Conservation (phyloP, 2,113 vertebrate genomes). For the Eclectus roratus region DNA sequence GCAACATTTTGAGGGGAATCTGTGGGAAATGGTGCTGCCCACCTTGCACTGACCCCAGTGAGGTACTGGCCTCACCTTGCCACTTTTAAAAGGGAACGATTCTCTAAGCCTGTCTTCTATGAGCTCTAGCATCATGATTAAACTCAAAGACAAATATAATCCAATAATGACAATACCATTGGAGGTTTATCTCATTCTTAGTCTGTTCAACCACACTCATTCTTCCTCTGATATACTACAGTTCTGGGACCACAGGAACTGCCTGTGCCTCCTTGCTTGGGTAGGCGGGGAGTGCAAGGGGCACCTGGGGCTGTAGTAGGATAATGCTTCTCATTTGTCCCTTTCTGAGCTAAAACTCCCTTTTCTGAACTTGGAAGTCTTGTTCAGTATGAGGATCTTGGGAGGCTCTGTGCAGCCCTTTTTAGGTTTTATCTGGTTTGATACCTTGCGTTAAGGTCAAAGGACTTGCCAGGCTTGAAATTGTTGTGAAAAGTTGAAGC, state of each 20-base stretch:
- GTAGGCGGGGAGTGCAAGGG: neutral
- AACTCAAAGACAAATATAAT: neutral
- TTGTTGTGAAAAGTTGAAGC: neutral
- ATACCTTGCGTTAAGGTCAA: neutral
- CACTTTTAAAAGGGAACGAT: neutral
- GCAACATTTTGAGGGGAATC: neutral
- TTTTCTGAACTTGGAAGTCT: neutral
- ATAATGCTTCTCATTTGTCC: neutral
- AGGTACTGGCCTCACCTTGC: neutral
- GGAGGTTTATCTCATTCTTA: neutral
- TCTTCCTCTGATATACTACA: neutral
- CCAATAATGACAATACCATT: neutral
- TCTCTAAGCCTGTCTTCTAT: neutral
- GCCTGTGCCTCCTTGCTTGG: accelerated
- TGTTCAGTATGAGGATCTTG: neutral
- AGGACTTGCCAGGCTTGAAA: neutral
- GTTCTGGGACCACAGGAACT: neutral
- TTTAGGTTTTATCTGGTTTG: neutral
- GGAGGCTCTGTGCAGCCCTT: neutral
- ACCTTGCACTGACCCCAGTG: neutral
- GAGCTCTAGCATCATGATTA: neutral
- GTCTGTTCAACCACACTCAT: neutral
- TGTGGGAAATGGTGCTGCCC: neutral
- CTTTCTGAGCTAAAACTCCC: neutral
- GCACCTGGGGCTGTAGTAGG: neutral